Evolutionary conservation across 2,113 vertebrate genomes (phyloP).

Genomic region (Myanophis thanlyinensis): DNA sequence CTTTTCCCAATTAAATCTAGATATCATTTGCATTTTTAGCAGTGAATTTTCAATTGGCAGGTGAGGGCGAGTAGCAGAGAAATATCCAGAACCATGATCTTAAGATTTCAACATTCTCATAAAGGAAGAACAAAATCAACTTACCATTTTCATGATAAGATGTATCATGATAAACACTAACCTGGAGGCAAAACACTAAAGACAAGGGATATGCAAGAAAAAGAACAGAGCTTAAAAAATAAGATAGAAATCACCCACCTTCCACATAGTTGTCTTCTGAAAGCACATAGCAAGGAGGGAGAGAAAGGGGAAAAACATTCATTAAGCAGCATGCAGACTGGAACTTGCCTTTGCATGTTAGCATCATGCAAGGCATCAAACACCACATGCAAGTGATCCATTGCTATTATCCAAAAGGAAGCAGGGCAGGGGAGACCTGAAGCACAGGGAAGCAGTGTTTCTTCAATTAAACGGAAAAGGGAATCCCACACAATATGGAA

Average conservation of each 20-base stretch:
- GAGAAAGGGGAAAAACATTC: slow-evolving; percentile 94
- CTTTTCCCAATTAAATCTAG: neutral
- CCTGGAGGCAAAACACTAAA: slow-evolving; percentile 54
- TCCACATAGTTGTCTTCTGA: slow-evolving; percentile 95
- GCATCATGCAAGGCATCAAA: slow-evolving; percentile 96
- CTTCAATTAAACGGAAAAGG: slow-evolving; percentile 44
- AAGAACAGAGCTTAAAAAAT: slow-evolving; percentile 72
- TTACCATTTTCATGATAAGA: slow-evolving; percentile 69
- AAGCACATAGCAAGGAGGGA: slow-evolving; percentile 93
- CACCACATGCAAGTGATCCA: slow-evolving; percentile 93
- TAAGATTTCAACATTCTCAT: slow-evolving; percentile 36
- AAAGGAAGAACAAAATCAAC: slow-evolving; percentile 57
- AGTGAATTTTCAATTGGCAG: slow-evolving; percentile 48
- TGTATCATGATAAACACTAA: slow-evolving; percentile 62
- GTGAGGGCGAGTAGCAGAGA: neutral
- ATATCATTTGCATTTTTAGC: neutral
- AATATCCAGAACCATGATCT: slow-evolving; percentile 44
- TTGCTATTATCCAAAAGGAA: slow-evolving; percentile 69
- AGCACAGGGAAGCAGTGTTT: slow-evolving; percentile 66
- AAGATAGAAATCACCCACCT: slow-evolving; percentile 91
- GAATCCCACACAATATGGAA: slow-evolving; percentile 18
- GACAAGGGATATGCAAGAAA: slow-evolving; percentile 50
- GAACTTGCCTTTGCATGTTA: slow-evolving; percentile 94
- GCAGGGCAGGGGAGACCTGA: slow-evolving; percentile 48
- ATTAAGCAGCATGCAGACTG: slow-evolving; percentile 99